Conservation (phyloP, 2,797 vertebrate genomes). For the Epinephelus awoara region DNA sequence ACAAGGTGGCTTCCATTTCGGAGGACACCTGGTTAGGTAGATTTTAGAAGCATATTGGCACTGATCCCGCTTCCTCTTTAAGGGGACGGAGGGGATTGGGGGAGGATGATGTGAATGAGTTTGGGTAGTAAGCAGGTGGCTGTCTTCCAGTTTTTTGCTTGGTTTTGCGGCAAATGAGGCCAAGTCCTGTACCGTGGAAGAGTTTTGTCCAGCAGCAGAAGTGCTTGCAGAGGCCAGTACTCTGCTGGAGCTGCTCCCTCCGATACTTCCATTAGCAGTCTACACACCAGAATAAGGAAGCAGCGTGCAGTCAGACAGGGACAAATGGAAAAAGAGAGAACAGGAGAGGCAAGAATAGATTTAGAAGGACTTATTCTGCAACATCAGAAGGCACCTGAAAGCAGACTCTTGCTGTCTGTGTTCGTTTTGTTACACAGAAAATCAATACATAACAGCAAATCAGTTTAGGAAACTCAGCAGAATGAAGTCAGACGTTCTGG, state of each 20-base stretch:
- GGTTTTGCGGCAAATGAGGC: slow-evolving; percentile 5
- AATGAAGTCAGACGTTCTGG: slow-evolving; percentile 14
- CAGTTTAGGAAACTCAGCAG: slow-evolving; percentile 21
- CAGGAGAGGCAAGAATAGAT: slow-evolving; percentile 28
- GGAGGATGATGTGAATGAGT: neutral
- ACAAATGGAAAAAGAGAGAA: slow-evolving; percentile 32
- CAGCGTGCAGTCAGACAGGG: slow-evolving; percentile 29
- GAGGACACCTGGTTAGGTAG: slow-evolving; percentile 1
- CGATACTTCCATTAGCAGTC: slow-evolving; percentile 48
- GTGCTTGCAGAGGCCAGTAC: slow-evolving; percentile 1
- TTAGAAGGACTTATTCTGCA: slow-evolving; percentile 19
- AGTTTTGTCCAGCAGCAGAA: slow-evolving; percentile 21
- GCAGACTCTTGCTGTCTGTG: slow-evolving; percentile 6
- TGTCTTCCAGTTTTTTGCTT: slow-evolving; percentile 5
- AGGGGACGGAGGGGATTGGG: slow-evolving; percentile 19
- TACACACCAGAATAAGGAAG: slow-evolving; percentile 46
- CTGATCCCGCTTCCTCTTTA: slow-evolving; percentile 83
- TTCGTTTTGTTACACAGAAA: slow-evolving; percentile 25
- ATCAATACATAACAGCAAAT: slow-evolving; percentile 41
- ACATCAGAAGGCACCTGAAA: slow-evolving; percentile 34
- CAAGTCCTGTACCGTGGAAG: slow-evolving; percentile 8
- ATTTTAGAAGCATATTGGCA: slow-evolving; percentile 37
- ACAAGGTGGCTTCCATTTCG: slow-evolving; percentile 66
- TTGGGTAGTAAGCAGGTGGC: neutral
- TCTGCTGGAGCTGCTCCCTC: slow-evolving; percentile 33